Percentiles rank a stretch among this genome's conserved stretches.
These are phyloP conservation scores for Gambelia wislizenii DNA, from an alignment of 2,797 vertebrate species.

Conservation along the genomic window DNA sequence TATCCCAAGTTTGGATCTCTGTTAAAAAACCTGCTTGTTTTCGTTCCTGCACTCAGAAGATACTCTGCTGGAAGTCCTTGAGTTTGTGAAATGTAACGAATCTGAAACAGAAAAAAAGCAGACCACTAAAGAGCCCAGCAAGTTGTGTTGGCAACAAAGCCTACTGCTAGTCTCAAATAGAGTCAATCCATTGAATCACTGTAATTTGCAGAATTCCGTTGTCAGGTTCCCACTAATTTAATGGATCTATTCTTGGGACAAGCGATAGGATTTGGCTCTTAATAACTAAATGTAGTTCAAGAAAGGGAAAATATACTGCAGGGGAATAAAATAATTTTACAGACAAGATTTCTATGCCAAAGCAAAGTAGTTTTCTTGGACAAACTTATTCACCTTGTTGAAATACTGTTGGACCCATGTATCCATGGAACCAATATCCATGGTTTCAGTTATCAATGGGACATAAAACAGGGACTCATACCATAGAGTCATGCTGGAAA, in stretches of 20 bases:
- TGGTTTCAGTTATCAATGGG: no score
- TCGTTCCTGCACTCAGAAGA: constrained; percentile 96
- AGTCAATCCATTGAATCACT: no score
- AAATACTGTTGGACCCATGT: no score
- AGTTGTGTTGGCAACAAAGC: neutral
- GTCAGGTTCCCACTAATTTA: no score
- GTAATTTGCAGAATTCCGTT: no score
- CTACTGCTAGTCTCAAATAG: no score
- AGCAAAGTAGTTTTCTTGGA: constrained; percentile 38
- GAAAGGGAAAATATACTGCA: constrained; percentile 6
- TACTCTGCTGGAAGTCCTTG: constrained; percentile 98
- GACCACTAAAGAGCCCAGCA: constrained; percentile 32
- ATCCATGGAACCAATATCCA: no score
- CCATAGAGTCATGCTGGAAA: no score
- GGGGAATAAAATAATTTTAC: neutral
- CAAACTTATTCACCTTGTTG: constrained; percentile 27
- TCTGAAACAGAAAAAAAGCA: constrained; percentile 78
- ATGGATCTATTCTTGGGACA: no score
- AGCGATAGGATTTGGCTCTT: no score
- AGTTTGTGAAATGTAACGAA: constrained; percentile 98
- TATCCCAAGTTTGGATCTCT: constrained; percentile 95
- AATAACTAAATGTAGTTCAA: neutral
- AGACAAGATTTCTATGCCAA: neutral
- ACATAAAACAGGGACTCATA: no score
- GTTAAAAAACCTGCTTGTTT: constrained; percentile 98